Percentiles rank a stretch among this genome's conserved stretches.
Evolutionary conservation across 2,888 invertebrate genomes (phyloP).

Genomic region (Cremastinae sp.): DNA sequence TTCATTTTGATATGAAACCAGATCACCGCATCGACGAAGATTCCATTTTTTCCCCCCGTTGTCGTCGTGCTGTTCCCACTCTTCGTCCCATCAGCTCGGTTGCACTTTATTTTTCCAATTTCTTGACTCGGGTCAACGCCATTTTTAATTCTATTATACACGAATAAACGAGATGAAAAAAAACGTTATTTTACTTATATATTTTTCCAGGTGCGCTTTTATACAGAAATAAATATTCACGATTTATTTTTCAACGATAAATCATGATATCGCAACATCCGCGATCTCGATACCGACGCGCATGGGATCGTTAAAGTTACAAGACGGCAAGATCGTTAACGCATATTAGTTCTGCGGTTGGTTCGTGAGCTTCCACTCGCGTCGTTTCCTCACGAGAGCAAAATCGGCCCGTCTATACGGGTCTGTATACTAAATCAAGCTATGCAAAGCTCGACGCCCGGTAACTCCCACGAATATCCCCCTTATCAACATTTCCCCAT

Average conservation of each 20-base stretch:
- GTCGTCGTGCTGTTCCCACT: too few relatives aligned
- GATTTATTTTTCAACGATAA: conserved; percentile 43
- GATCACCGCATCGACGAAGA: conserved; percentile 28
- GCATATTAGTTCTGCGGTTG: conserved; percentile 32
- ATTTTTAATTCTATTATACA: not conserved
- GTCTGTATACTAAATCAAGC: conserved; percentile 56
- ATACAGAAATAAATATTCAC: conserved; percentile 1
- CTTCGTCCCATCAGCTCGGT: not conserved
- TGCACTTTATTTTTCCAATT: not conserved
- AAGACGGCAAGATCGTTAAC: conserved; percentile 37
- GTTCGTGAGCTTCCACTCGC: conserved; percentile 31
- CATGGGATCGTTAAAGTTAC: conserved; percentile 51
- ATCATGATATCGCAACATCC: conserved; percentile 41
- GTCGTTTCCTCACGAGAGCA: conserved; percentile 10
- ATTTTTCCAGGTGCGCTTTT: conserved; percentile 42
- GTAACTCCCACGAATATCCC: conserved; percentile 33
- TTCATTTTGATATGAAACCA: conserved; percentile 53
- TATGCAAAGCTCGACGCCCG: conserved; percentile 44
- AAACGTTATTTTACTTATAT: conserved; percentile 19
- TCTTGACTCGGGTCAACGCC: not conserved
- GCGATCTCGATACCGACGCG: conserved; percentile 49
- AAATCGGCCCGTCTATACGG: conserved; percentile 18
- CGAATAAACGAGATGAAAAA: conserved; percentile 30
- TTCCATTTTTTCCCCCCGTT: not conserved
- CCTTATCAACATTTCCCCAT: conserved; percentile 28